Evolutionary conservation across 2,113 vertebrate species (phyloP).

Genomic region (Bolborhynchus lineola): DNA sequence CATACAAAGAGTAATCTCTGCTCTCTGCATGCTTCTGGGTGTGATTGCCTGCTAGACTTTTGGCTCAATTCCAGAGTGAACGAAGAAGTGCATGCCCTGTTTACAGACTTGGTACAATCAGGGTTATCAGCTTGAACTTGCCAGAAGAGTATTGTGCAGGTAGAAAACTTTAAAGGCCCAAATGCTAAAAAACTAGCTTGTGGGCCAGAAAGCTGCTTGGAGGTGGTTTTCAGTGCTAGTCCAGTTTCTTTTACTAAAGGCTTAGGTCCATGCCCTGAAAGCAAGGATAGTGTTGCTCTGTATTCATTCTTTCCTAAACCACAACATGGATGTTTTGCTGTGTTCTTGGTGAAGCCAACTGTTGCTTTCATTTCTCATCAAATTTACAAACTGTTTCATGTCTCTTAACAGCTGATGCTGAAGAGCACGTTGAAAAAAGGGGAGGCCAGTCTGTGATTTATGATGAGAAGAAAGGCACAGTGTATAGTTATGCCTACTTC

Average conservation of each 20-base stretch:
- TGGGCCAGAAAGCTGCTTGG: neutral
- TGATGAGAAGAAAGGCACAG: constrained; percentile 85
- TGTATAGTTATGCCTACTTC: constrained; percentile 93
- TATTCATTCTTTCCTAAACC: neutral
- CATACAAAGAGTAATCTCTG: neutral
- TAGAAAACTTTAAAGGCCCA: neutral
- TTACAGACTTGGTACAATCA: neutral
- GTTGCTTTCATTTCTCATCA: neutral
- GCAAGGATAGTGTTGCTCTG: neutral
- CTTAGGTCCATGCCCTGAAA: neutral
- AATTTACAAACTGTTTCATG: neutral
- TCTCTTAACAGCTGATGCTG: constrained; percentile 72
- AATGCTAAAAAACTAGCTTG: neutral
- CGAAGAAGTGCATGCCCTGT: neutral
- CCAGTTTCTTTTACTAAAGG: neutral
- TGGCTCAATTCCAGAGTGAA: neutral
- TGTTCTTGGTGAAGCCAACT: neutral
- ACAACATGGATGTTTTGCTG: neutral
- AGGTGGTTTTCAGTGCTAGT: neutral
- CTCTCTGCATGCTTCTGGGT: neutral
- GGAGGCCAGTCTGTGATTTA: constrained; percentile 86
- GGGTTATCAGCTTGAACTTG: neutral
- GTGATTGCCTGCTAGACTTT: neutral
- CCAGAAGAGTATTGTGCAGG: neutral
- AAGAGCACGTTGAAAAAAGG: constrained; percentile 67